Evolutionary conservation across 2,113 vertebrate genomes (phyloP), one percentile per base, ranked within the genome.

Genomic region (Scalopus aquaticus): DNA sequence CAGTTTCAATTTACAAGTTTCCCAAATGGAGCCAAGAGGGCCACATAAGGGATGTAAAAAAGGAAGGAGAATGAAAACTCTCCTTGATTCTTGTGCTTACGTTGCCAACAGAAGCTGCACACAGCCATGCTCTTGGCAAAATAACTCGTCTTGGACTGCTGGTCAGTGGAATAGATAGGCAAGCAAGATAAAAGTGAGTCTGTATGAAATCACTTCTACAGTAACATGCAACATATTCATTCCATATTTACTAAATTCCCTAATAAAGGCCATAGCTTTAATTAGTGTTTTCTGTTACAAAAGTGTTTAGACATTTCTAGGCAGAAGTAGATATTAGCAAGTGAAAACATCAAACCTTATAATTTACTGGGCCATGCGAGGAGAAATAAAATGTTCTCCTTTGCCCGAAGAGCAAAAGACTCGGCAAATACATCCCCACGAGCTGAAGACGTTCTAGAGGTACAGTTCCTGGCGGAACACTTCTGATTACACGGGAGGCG

Each of bases 251-350:
- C 92, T 54, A 42, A n/a, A 49, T 95, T 73, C 30, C 37, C 92
- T 96, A 83, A 91, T n/a, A 86, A 90, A 96, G 90, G 97, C 72
- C 70, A 97, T 81, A 96, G 86, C 93, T 89, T 86, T 91, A 86
- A 79, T 73, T 26, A 28, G 67, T 46, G 35, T 79, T 91, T 88
- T 96, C 76, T 95, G 62, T 87, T 90, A 62, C 11, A 51, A 32
- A 94, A 97, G 95, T 65, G 49, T 92, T 98, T 78, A 83, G 86
- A 93, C n/a, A 69, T 96, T 97, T 96, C 95, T 70, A 95, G 82
- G 80, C 13, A 92, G 85, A 1, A 95, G 37, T 56, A 90, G 93
- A 91, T 51, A 30, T 76, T 82, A 89, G 77, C 79, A 97, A 95
- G 79, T 70, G 91, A 97, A 86, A 70, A 97, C 39, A 89, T n/a